Base-by-base conservation (phyloP, 2,888 invertebrate genomes). In the Acanthosoma haemorrhoidale region DNA sequence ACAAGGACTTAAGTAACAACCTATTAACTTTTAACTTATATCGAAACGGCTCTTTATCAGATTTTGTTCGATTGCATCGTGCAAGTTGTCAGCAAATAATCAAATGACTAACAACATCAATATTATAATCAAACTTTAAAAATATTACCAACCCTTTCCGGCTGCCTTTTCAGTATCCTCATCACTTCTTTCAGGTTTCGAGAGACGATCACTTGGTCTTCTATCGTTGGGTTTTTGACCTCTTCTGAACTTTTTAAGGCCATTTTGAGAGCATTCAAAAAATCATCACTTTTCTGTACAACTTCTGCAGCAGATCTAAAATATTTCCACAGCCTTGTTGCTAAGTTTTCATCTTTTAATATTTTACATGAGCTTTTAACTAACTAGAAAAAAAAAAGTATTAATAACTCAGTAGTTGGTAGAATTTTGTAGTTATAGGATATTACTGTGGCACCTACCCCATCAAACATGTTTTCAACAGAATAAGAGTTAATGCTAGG, bases 111-210 rank as follows among this genome's bases (percentile, higher is more conserved):
- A n/a, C n/a, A n/a, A n/a, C n/a, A n/a, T n/a, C n/a, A n/a, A n/a
- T n/a, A n/a, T n/a, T n/a, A n/a, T n/a, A n/a, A n/a, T n/a, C n/a
- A n/a, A n/a, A n/a, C n/a, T n/a, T n/a, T n/a, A n/a, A n/a, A n/a
- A n/a, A n/a, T n/a, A n/a, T n/a, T n/a, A 67, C 57, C 34, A 1
- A 67, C 67, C 11, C 31, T 39, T n/a, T 18, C 67, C 6, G 67
- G 67, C 3, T 67, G 67, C 29, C 67, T 41, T 34, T 67, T 67
- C 31, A 67, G 31, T 51, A 67, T 57, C 34, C 67, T 31, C 34
- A 67, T 67, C 9, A 67, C 67, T 67, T 67, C 67, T 57, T 67
- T 67, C 11, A 67, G 11, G 18, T 57, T 39, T 43, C 67, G 13
- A 1, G 43, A 34, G 5, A 67, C 21, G 3, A 67, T 29, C 9